Evolutionary conservation across 2,888 invertebrate species (phyloP).

Genomic region (Zygogramma bicolorata): DNA sequence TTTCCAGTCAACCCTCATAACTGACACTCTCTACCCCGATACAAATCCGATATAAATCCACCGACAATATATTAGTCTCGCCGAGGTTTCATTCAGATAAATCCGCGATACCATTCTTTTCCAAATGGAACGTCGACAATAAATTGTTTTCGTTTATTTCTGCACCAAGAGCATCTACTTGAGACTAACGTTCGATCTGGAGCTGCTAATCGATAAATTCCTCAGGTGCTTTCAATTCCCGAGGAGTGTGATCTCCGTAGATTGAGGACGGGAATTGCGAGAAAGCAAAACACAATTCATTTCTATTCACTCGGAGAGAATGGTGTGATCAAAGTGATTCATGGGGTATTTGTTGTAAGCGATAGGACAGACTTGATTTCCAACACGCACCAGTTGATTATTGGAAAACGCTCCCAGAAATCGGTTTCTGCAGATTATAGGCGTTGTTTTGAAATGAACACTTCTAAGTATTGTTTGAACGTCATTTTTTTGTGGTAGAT

Average conservation of each 20-base stretch:
- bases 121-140: conserved; percentile 29
- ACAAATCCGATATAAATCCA: neutral
- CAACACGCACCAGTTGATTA: too few relatives aligned
- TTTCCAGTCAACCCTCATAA: neutral
- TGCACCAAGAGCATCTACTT: conserved; percentile 27
- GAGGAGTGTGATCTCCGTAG: conserved; percentile 26
- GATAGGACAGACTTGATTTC: neutral
- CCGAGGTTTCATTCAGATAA: conserved; percentile 6
- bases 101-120: conserved; percentile 11
- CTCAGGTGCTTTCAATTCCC: conserved; percentile 43
- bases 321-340: neutral
- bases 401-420: too few relatives aligned
- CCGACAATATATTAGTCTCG: neutral
- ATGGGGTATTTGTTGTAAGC: neutral
- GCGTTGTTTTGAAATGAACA: too few relatives aligned
- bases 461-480: too few relatives aligned
- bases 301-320: conserved; percentile 5
- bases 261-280: conserved; percentile 23
- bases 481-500: too few relatives aligned
- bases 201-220: conserved; percentile 44
- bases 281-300: conserved; percentile 29
- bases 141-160: conserved; percentile 39
- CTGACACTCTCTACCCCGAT: neutral
- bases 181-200: conserved; percentile 36
- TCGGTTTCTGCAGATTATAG: too few relatives aligned